Conservation (phyloP, 2,888 invertebrate genomes). For the Atethmia centrago region DNA sequence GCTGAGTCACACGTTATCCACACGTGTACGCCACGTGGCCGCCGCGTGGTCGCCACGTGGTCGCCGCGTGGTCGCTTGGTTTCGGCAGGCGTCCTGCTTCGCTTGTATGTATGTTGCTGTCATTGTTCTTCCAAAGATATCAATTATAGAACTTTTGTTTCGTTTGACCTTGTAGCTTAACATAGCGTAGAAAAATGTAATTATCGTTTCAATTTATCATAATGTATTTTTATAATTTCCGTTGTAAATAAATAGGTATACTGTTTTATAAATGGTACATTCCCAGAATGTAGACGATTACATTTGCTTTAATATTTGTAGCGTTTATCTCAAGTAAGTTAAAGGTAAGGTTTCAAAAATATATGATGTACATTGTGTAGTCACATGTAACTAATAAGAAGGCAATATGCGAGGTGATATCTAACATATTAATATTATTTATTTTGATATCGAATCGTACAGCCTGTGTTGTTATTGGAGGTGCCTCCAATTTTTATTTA, state of each 20-base stretch:
- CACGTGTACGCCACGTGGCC: conserved; percentile 1
- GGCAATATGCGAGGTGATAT: conserved; percentile 74
- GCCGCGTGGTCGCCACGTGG: conserved; percentile 23
- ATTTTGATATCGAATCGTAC: conserved; percentile 69
- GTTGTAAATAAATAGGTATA: conserved; percentile 78
- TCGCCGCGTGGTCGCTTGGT: conserved; percentile 25
- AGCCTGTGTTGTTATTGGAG: conserved; percentile 63
- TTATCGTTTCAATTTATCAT: conserved; percentile 66
- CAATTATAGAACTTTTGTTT: conserved; percentile 57
- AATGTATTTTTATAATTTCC: conserved; percentile 82
- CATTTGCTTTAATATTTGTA: conserved; percentile 84
- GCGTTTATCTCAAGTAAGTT: conserved; percentile 70
- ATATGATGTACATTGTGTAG: conserved; percentile 71
- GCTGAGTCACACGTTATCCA: conserved; percentile 9
- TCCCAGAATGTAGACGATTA: conserved; percentile 84
- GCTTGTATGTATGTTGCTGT: conserved; percentile 63
- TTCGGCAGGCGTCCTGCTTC: conserved; percentile 46
- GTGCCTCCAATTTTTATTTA: conserved; percentile 52
- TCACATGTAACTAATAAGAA: conserved; percentile 59
- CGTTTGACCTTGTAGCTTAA: conserved; percentile 64
- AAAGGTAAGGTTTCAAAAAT: conserved; percentile 69
- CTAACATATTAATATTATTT: conserved; percentile 69
- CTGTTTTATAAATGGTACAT: conserved; percentile 78
- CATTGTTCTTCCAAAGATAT: conserved; percentile 68
- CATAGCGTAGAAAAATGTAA: conserved; percentile 63